Evolutionary conservation across 2,797 vertebrate species (phyloP).

Genomic region (Parotocinclus haroldoi): DNA sequence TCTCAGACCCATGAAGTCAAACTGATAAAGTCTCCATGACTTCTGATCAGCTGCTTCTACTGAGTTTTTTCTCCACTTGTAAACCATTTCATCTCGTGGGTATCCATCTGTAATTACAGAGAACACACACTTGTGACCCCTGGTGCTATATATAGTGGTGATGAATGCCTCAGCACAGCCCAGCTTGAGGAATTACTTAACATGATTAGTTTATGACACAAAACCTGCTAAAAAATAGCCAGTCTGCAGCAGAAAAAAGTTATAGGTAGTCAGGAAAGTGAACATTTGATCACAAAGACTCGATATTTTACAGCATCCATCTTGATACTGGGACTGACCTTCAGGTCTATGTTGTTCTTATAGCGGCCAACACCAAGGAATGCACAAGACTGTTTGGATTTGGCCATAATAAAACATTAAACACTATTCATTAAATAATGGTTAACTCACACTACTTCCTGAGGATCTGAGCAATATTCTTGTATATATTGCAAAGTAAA

Average conservation of each 20-base stretch:
- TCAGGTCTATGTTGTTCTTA: conserved; percentile 40
- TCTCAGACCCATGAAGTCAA: conserved; percentile 93
- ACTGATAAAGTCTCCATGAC: conserved; percentile 95
- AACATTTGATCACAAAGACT: conserved; percentile 60
- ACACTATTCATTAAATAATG: too few species aligned
- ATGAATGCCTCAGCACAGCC: conserved; percentile 53
- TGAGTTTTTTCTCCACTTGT: conserved; percentile 94
- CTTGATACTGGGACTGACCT: conserved; percentile 56
- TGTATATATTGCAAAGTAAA: too few species aligned
- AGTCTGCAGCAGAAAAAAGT: conserved; percentile 51
- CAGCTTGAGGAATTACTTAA: conserved; percentile 49
- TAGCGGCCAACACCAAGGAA: background rate
- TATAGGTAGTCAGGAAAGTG: conserved; percentile 50
- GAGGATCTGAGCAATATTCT: too few species aligned
- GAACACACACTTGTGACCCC: conserved; percentile 51
- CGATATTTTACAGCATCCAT: conserved; percentile 54
- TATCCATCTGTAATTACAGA: conserved; percentile 85
- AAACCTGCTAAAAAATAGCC: conserved; percentile 62
- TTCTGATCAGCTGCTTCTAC: conserved; percentile 92
- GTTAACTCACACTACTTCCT: too few species aligned
- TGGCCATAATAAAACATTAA: too few species aligned
- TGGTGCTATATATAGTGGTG: conserved; percentile 51
- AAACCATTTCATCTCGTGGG: conserved; percentile 93
- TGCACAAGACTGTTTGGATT: too few species aligned
- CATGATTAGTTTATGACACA: conserved; percentile 55